Evolutionary conservation across 1,140 invertebrate species (phyloP).

Genomic region (Psix sp.): DNA sequence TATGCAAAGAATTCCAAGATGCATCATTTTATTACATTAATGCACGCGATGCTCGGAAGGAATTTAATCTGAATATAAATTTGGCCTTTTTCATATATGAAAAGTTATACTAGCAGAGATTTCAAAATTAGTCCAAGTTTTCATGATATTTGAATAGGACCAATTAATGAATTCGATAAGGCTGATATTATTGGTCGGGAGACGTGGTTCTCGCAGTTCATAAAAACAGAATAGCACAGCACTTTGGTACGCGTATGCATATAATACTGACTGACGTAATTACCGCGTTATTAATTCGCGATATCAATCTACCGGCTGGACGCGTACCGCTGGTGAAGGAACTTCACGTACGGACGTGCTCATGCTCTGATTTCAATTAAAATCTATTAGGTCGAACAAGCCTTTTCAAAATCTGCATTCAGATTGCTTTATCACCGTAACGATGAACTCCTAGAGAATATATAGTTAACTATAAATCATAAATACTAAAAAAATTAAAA

Average conservation of each 20-base stretch:
- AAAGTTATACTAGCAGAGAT: too few relatives aligned
- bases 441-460: conserved; percentile 14
- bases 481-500: too few relatives aligned
- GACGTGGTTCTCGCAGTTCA: conserved; percentile 2
- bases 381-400: conserved; percentile 63
- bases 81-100: too few relatives aligned
- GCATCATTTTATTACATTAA: conserved; percentile 65
- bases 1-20: conserved; percentile 45
- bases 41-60: too few relatives aligned
- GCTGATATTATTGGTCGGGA: conserved; percentile 5
- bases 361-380: conserved; percentile 63
- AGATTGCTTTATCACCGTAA: conserved; percentile 56
- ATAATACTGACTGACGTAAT: conserved; percentile 53
- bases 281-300: conserved; percentile 63
- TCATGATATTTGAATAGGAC: conserved; percentile 48
- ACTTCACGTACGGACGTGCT: conserved; percentile 27
- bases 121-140: too few relatives aligned
- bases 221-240: conserved; percentile 19
- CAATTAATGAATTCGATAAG: conserved; percentile 29
- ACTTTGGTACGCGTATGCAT: conserved; percentile 27
- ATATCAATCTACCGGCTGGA: conserved; percentile 63
- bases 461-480: too few relatives aligned
- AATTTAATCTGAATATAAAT: too few relatives aligned
- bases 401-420: conserved; percentile 58
- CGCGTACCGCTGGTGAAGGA: conserved; percentile 49